A percentile compares a stretch with the other conserved stretches of the same genome.
phyloP scores from a whole-genome alignment of 2,888 invertebrate genomes.

The Isoperla grammatica region DNA sequence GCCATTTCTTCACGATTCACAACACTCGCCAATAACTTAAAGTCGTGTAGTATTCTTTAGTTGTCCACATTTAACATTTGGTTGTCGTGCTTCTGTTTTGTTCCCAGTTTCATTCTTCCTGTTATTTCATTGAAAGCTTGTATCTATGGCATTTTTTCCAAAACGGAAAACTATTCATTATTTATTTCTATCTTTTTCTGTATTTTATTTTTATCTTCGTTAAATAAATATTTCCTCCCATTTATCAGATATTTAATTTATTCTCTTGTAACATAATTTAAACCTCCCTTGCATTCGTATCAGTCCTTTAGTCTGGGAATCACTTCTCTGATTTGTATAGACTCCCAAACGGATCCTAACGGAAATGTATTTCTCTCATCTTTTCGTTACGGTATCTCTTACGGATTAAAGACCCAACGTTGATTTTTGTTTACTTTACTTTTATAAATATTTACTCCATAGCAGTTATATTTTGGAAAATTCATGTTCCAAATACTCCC shows the following conservation, averaged over 20 bases:
- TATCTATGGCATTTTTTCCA: neutral
- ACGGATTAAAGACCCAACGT: neutral
- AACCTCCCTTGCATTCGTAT: neutral
- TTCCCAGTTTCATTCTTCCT: constrained; percentile 5
- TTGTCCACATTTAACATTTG: neutral
- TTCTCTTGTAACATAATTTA: neutral
- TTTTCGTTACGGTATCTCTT: neutral
- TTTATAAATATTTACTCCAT: constrained; percentile 1
- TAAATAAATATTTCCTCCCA: constrained; percentile 4
- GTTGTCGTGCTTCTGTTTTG: neutral
- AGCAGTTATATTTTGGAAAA: neutral
- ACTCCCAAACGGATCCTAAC: neutral
- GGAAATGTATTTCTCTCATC: neutral
- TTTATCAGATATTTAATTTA: neutral
- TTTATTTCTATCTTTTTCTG: neutral
- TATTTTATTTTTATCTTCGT: neutral
- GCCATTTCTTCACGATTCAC: neutral
- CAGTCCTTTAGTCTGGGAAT: neutral
- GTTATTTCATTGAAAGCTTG: neutral
- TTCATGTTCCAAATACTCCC: neutral
- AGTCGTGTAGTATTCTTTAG: neutral
- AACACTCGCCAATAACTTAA: constrained; percentile 6
- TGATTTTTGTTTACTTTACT: neutral
- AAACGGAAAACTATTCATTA: neutral
- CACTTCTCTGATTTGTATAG: neutral